Base-by-base conservation (phyloP, 2,797 vertebrate species). In the Enteromius radiatus region DNA sequence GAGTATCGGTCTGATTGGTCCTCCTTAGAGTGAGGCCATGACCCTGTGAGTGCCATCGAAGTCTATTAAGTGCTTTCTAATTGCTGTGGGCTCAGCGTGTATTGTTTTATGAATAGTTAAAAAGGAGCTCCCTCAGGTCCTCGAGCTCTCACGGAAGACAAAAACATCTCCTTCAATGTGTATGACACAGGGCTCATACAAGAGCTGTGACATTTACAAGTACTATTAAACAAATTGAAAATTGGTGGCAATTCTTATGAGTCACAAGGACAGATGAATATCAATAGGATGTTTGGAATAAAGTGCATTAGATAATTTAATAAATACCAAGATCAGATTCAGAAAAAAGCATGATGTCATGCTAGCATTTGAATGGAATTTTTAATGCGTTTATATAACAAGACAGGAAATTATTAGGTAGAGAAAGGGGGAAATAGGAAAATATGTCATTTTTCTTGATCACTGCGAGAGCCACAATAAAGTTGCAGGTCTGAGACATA, bases 61-160 rank as follows among this genome's bases (percentile, higher is more conserved):
- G 83, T 84, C 83, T 88, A 88, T 88, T 88, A 84, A 88, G 83
- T 86, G 87, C 85, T 84, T 82, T 83, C 74, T 88, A 83, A 86
- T 88, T 81, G 83, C 83, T 47, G 21, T 65, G 73, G 87, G 67
- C 80, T 84, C 43, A 70, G 65, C 17, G 69, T 81, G 79, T 84
- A 88, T 88, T 86, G 85, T 84, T 86, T 80, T 84, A 88, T 85
- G 76, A 86, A 88, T 86, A 88, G 84, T 86, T 88, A 78, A 84
- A 86, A 78, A 79, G 85, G 38, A 64, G 65, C 73, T 83, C 68
- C 67, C 75, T 76, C 28, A 47, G 43, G 80, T 78, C 61, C 76
- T 56, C 36, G 67, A 84, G 67, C 76, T 54, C 67, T 77, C 49
- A 61, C 82, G 67, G 70, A 81, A 74, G 43, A 81, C 43, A 74